Evolutionary conservation across 2,888 invertebrate species (phyloP).

Genomic region (Adelphocoris suturalis): DNA sequence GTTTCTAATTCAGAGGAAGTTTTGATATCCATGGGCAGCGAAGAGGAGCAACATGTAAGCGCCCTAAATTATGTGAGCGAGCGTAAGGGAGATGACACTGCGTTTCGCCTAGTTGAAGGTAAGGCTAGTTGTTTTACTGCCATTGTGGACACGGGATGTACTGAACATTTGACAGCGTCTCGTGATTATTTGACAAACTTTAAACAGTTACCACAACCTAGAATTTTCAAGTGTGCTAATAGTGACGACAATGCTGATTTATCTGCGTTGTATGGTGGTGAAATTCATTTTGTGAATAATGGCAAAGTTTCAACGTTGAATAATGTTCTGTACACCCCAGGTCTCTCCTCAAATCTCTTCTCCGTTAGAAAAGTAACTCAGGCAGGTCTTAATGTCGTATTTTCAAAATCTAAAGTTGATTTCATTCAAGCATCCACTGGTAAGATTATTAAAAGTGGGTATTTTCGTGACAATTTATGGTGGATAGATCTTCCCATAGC

Average conservation of each 20-base stretch:
- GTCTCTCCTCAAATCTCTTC: too few relatives aligned
- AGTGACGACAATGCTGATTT: neutral
- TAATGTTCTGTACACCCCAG: slow-evolving; percentile 13
- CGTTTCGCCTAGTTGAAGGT: neutral
- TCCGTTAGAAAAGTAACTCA: too few relatives aligned
- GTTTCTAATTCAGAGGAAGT: too few relatives aligned
- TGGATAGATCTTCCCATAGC: neutral
- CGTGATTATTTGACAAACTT: neutral
- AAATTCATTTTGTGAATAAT: slow-evolving; percentile 41
- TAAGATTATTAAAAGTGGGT: neutral
- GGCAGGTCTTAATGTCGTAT: neutral
- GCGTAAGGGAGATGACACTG: neutral
- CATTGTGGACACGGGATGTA: too few relatives aligned
- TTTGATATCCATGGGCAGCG: neutral
- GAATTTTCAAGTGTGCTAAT: slow-evolving; percentile 26
- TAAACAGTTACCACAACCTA: neutral
- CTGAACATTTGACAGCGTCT: neutral
- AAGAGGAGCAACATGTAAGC: neutral
- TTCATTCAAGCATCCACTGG: slow-evolving; percentile 20
- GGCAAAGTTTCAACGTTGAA: neutral
- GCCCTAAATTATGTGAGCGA: neutral
- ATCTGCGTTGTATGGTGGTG: neutral
- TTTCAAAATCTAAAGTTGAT: slow-evolving; percentile 5
- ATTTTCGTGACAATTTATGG: slow-evolving; percentile 4
- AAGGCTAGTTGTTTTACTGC: too few relatives aligned